phyloP scores from a whole-genome alignment of 2,113 vertebrate genomes.

The Hypocryptadius cinnamomeus region DNA sequence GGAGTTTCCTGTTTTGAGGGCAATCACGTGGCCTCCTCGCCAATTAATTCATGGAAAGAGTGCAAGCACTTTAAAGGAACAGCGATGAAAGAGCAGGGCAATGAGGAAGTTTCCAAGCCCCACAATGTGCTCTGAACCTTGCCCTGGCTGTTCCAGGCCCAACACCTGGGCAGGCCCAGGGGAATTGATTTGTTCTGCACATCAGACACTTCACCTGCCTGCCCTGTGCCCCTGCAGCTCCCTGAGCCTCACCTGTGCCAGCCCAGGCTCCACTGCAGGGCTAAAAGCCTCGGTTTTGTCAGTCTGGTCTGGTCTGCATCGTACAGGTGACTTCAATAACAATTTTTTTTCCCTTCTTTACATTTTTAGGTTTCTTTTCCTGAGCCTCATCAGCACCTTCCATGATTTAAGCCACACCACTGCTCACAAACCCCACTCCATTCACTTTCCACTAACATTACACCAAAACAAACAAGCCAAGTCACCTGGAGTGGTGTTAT shows the following conservation, averaged over 20 bases:
- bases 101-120: not conserved
- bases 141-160: not conserved
- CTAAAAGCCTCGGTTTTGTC: not conserved
- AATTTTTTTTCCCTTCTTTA: not conserved
- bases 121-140: not conserved
- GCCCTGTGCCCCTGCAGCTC: not conserved
- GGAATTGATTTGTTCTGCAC: not conserved
- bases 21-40: not conserved
- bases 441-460: not conserved
- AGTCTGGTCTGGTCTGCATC: slow-evolving; percentile 9
- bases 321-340: not conserved
- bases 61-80: not conserved
- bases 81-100: not conserved
- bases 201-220: not conserved
- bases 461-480: not conserved
- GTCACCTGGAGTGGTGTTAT: not conserved
- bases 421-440: not conserved
- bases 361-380: not conserved
- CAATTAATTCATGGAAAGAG: not conserved
- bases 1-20: not conserved
- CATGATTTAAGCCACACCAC: not conserved
- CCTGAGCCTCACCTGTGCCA: not conserved
- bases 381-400: not conserved
- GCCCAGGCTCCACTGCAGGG: not conserved
- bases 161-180: not conserved